Percentiles rank a stretch among this genome's conserved stretches.
phyloP scores from a whole-genome alignment of 2,113 vertebrate species.

The Marcusenius ussheri region DNA sequence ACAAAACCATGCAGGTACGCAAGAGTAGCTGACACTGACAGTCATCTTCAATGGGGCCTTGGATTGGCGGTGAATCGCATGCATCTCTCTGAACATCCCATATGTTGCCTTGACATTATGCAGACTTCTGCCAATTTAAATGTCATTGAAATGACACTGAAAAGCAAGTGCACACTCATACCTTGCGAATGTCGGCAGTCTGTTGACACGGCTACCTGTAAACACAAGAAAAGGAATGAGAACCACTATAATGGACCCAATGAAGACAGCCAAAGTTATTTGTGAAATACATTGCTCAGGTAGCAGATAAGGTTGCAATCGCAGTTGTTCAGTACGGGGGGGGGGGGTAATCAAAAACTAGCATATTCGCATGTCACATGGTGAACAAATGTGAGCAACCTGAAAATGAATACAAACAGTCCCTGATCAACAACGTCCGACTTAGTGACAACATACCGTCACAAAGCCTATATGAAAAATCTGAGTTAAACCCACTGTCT shows the following conservation, averaged over 20 bases:
- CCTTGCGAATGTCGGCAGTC: not conserved
- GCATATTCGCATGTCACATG: too few relatives aligned
- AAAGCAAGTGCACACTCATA: not conserved
- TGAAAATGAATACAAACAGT: not conserved
- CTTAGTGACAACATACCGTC: too few relatives aligned
- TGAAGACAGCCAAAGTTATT: not conserved
- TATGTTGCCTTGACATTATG: not conserved
- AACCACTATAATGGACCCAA: not conserved
- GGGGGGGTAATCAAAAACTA: too few relatives aligned
- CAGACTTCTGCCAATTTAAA: not conserved
- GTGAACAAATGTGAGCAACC: not conserved
- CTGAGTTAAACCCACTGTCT: too few relatives aligned
- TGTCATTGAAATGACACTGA: not conserved
- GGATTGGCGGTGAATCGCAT: not conserved
- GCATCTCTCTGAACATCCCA: not conserved
- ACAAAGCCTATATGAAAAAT: too few relatives aligned
- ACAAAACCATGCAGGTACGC: not conserved
- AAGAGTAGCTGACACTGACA: not conserved
- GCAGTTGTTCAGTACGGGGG: constrained; percentile 64
- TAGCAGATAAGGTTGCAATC: constrained; percentile 64
- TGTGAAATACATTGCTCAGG: constrained; percentile 36
- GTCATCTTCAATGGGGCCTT: not conserved
- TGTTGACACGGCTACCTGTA: not conserved
- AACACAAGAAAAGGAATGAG: not conserved
- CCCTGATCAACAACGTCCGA: too few relatives aligned